These are phyloP conservation scores for Dipus sagitta DNA, from an alignment of 2,797 vertebrate species.

Conservation along the genomic window DNA sequence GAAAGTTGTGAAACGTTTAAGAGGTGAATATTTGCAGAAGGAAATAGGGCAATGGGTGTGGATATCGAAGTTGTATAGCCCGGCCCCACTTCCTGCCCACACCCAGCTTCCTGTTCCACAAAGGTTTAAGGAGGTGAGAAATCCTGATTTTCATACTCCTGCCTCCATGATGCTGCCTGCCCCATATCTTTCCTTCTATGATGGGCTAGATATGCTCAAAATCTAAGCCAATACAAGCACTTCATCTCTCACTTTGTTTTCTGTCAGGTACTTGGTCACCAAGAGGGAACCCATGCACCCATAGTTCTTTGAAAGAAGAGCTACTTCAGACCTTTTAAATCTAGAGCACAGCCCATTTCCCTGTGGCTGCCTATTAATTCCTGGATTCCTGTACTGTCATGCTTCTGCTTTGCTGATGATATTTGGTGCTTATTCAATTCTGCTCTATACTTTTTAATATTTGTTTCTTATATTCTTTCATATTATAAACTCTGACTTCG, in stretches of 20 bases:
- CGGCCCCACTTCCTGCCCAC: neutral
- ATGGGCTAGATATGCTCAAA: neutral
- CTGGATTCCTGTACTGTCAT: neutral
- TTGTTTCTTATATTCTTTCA: neutral
- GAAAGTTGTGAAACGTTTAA: neutral
- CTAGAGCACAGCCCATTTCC: accelerated
- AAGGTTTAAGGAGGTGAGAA: neutral
- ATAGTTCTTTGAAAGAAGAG: neutral
- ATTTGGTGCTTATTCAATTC: neutral
- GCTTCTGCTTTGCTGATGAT: too few relatives aligned
- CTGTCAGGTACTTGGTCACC: neutral
- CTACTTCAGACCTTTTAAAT: neutral
- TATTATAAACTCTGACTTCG: too few relatives aligned
- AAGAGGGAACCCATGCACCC: too few relatives aligned
- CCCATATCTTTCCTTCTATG: neutral
- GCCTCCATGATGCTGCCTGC: neutral
- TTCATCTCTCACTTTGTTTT: neutral
- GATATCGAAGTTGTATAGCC: too few relatives aligned
- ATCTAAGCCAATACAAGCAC: too few relatives aligned
- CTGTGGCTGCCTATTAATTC: neutral
- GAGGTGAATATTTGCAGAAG: too few relatives aligned
- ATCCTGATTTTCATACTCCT: neutral
- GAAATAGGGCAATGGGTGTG: too few relatives aligned
- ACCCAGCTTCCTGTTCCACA: neutral
- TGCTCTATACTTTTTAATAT: neutral